Conservation (phyloP, 2,113 vertebrate genomes). For the Copsychus sechellarum region DNA sequence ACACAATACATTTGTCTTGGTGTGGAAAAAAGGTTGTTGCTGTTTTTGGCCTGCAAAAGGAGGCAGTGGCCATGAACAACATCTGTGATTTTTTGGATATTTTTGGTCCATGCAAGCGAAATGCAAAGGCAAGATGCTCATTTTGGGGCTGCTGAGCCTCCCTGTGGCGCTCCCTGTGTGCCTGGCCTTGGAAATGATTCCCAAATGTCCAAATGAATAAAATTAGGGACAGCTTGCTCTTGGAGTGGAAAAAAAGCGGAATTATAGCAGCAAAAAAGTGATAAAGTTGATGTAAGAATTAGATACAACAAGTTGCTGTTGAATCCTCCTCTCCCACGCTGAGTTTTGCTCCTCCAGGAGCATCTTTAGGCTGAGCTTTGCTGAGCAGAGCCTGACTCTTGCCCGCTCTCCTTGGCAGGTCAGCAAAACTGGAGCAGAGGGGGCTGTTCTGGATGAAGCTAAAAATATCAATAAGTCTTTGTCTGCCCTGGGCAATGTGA, state of each 20-base stretch:
- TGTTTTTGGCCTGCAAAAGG: background rate
- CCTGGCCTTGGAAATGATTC: background rate
- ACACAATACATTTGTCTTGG: background rate
- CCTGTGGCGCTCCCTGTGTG: background rate
- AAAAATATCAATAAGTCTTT: slow-evolving; percentile 99
- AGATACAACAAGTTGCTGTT: fast-evolving
- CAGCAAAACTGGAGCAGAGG: slow-evolving; percentile 98
- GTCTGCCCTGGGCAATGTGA: slow-evolving; percentile 95
- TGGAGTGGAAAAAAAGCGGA: background rate
- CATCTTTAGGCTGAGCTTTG: background rate
- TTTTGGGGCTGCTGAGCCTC: background rate
- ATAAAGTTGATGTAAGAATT: no score
- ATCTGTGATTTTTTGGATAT: background rate
- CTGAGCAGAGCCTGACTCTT: background rate
- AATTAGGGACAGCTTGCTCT: background rate
- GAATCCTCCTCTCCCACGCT: fast-evolving
- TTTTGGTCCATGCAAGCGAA: background rate
- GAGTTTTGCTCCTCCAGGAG: background rate
- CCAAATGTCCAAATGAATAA: background rate
- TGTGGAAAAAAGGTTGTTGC: background rate
- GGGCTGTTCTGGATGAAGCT: slow-evolving; percentile 93
- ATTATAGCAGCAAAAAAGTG: background rate
- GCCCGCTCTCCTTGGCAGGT: slow-evolving; percentile 78
- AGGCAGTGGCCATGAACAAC: background rate
- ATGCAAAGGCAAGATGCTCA: fast-evolving